phyloP scores from a whole-genome alignment of 1,140 invertebrate genomes.

The Cydia strobilella region DNA sequence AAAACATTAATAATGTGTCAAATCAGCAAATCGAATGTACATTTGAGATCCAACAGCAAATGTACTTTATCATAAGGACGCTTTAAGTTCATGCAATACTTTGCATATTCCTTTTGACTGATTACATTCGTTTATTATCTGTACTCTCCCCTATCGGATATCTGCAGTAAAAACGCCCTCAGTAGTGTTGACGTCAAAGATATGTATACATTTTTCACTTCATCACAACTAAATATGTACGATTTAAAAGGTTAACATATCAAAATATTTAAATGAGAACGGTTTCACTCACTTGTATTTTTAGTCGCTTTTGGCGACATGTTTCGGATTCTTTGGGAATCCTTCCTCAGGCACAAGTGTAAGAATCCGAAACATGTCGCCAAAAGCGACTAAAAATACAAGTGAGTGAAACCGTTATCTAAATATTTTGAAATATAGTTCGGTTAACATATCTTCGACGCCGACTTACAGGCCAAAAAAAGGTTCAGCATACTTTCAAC shows the following conservation, averaged over 20 bases:
- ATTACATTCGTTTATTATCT: too few relatives aligned
- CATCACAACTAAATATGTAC: background rate
- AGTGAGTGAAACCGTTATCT: too few relatives aligned
- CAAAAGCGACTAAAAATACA: too few relatives aligned
- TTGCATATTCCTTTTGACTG: too few relatives aligned
- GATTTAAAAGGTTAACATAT: background rate
- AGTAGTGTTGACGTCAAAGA: background rate
- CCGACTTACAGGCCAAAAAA: background rate
- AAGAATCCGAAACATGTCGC: too few relatives aligned
- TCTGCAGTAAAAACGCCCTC: background rate
- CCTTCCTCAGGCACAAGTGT: too few relatives aligned
- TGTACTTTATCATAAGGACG: background rate
- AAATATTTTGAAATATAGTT: too few relatives aligned
- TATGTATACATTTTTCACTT: background rate
- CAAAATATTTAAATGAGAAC: too few relatives aligned
- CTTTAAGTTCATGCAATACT: too few relatives aligned
- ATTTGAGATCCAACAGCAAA: constrained; percentile 1
- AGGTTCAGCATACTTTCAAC: background rate
- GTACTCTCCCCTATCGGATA: background rate
- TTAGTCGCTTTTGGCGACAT: too few relatives aligned
- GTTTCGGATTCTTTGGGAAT: too few relatives aligned
- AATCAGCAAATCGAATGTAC: background rate
- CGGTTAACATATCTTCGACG: background rate
- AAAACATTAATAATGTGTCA: background rate
- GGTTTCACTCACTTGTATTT: too few relatives aligned